Base-by-base conservation (phyloP, 1,140 invertebrate genomes). In the Pseudoatta argentina region DNA sequence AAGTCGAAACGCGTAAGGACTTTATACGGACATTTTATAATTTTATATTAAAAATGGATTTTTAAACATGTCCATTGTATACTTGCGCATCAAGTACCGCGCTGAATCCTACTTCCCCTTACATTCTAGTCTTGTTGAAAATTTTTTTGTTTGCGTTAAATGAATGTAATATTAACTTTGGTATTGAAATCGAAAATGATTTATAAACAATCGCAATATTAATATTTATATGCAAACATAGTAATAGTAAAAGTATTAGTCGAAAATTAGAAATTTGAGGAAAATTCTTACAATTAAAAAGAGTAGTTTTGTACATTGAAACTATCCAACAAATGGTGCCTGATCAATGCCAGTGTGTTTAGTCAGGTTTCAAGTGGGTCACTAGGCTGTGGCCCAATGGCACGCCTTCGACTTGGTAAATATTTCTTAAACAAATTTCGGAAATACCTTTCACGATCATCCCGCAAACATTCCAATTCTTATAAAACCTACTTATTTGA, bases 371-470 rank as follows among this genome's bases (percentile, higher is more conserved):
- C 61, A 94, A 93, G 92, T 94, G 81, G 92, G 93, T 93, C 88
- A 94, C 91, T 94, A 93, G 93, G 93, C 88, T 93, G 78, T 88
- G 89, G 83, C 86, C 91, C 91, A 48, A 87, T 86, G 92, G 87
- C 86, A 85, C 88, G 86, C 77, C 88, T 86, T 30, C 57, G 57
- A 87, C 88, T 88, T 64, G 75, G 85, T 86, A 90, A 87, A 91
- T 91, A 69, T 87, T 88, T 73, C 69, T 75, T 73, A 34, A 61
- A 86, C 71, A 75, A 72, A 87, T 91, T 88, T 88, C 88, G 66
- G 73, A 87, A 87, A 30, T 86, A 73, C 88, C 59, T 89, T 86
- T 82, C 55, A 86, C 53, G 21, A 57, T 78, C n/a, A 0, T 67
- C 21, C 10, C 0, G 14, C 53, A n/a, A n/a, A 63, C 21, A 48